Conservation (phyloP, 2,888 invertebrate species). For the Limnephilus lunatus region DNA sequence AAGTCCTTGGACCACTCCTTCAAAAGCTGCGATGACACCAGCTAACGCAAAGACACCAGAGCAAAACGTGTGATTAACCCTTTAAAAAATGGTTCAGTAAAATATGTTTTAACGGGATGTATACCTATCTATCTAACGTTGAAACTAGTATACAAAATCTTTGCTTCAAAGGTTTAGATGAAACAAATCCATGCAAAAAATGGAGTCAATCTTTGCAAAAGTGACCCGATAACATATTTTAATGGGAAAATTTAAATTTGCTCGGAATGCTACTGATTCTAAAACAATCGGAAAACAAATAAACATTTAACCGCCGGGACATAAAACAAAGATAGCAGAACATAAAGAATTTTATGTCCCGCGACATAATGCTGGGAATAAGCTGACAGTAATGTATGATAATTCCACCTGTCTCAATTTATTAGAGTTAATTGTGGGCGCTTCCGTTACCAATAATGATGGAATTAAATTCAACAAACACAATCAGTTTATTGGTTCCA, state of each 20-base stretch:
- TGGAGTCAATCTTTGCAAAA: not conserved
- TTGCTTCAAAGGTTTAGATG: too few species aligned
- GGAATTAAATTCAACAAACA: not conserved
- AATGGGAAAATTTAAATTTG: not conserved
- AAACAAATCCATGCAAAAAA: not conserved
- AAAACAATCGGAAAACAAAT: not conserved
- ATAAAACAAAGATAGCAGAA: constrained; percentile 23
- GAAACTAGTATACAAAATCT: too few species aligned
- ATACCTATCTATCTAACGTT: too few species aligned
- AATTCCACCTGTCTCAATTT: constrained; percentile 51
- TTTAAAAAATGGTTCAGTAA: too few species aligned
- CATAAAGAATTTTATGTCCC: constrained; percentile 14
- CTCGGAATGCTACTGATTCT: not conserved
- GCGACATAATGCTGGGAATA: constrained; percentile 11
- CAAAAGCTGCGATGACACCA: too few species aligned
- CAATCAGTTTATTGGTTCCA: constrained; percentile 14
- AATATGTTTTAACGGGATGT: too few species aligned
- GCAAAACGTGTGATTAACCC: too few species aligned
- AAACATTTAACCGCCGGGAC: not conserved
- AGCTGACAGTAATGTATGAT: constrained; percentile 41
- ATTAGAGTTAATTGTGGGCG: constrained; percentile 50
- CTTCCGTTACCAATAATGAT: constrained; percentile 49
- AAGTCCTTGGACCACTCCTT: too few species aligned
- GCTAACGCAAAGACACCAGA: too few species aligned
- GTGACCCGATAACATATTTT: not conserved